These are phyloP conservation scores for Chaetogeoica ovagalla DNA, from an alignment of 2,888 invertebrate genomes.

Conservation along the genomic window DNA sequence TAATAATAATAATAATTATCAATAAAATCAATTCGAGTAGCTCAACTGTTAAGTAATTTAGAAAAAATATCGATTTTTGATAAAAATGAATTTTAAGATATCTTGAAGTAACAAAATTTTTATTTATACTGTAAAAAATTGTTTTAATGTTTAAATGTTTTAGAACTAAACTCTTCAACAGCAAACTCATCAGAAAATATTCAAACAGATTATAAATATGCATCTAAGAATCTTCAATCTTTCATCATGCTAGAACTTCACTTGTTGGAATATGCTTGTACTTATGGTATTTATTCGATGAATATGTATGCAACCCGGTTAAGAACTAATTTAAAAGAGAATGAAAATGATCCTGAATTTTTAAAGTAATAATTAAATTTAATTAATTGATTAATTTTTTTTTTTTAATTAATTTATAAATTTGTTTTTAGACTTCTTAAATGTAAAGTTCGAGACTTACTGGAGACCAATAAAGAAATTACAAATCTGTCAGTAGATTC, in stretches of 20 bases:
- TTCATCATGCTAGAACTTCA: slow-evolving; percentile 29
- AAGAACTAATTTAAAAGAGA: slow-evolving; percentile 20
- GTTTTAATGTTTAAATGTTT: background rate
- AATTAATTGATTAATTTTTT: background rate
- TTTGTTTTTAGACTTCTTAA: slow-evolving; percentile 38
- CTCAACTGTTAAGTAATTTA: too few species aligned
- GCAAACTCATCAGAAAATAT: background rate
- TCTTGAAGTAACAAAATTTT: too few species aligned
- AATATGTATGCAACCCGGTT: slow-evolving; percentile 39
- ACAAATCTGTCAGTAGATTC: slow-evolving; percentile 3
- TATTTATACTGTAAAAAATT: too few species aligned
- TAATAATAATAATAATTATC: too few species aligned
- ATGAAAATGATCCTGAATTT: slow-evolving; percentile 16
- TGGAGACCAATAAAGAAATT: slow-evolving; percentile 31
- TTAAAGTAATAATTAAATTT: slow-evolving; percentile 33
- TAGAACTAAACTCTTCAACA: background rate
- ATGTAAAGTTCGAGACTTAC: background rate
- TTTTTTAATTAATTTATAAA: background rate
- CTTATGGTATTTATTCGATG: slow-evolving; percentile 38
- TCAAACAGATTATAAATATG: slow-evolving; percentile 8
- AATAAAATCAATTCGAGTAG: too few species aligned
- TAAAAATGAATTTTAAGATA: too few species aligned
- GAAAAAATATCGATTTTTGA: too few species aligned
- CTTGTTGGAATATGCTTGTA: slow-evolving; percentile 38
- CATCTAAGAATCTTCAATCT: slow-evolving; percentile 28